Evolutionary conservation across 2,797 vertebrate species (phyloP).

Genomic region (Iguana delicatissima): DNA sequence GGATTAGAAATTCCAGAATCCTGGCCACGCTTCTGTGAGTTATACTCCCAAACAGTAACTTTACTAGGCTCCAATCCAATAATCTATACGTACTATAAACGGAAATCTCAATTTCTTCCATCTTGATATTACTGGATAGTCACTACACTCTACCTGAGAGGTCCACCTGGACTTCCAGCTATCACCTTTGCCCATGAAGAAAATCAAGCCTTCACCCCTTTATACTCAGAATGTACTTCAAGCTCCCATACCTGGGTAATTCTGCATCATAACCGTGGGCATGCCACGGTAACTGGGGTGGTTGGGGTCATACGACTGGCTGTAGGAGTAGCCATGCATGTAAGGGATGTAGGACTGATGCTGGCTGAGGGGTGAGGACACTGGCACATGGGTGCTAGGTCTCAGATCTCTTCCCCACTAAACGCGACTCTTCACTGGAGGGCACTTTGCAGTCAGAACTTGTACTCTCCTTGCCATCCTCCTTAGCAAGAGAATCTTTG

Average conservation of each 20-base stretch:
- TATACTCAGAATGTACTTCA: no score
- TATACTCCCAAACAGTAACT: no score
- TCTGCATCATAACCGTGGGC: slow-evolving; percentile 97
- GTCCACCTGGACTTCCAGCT: neutral
- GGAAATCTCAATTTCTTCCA: neutral
- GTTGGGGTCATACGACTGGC: slow-evolving; percentile 93
- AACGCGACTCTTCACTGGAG: slow-evolving; percentile 87
- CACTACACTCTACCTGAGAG: neutral
- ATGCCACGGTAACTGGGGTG: slow-evolving; percentile 94
- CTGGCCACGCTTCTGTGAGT: no score
- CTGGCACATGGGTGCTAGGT: slow-evolving; percentile 90
- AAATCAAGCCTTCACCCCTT: neutral
- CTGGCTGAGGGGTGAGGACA: slow-evolving; percentile 92
- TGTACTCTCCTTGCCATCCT: slow-evolving; percentile 88
- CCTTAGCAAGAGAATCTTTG: slow-evolving; percentile 89
- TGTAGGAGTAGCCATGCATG: slow-evolving; percentile 95
- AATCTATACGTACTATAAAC: neutral
- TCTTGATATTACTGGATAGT: neutral
- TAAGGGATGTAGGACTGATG: slow-evolving; percentile 97
- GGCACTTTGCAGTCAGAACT: slow-evolving; percentile 86
- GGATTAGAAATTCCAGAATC: no score
- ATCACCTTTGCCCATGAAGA: neutral
- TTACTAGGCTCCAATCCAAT: neutral
- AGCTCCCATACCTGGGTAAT: slow-evolving; percentile 89
- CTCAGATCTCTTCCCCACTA: slow-evolving; percentile 91